Conservation (phyloP, 2,888 invertebrate species). For the Chrysomela aeneicollis region DNA sequence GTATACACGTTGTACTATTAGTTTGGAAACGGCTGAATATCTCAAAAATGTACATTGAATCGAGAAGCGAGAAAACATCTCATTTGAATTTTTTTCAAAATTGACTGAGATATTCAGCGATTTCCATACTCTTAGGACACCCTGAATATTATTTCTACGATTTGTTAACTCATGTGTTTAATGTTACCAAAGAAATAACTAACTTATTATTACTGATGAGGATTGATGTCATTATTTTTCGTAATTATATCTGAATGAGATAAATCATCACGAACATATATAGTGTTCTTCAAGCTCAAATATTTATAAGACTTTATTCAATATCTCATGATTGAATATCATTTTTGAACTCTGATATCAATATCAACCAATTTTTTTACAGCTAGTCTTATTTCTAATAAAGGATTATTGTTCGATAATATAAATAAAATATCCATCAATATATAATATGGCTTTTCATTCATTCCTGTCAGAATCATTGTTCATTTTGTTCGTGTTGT, state of each 20-base stretch:
- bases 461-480: no score
- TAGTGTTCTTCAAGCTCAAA: conserved; percentile 10
- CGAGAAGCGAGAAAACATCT: no score
- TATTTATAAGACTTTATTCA: neutral
- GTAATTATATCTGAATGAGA: no score
- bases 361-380: neutral
- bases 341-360: neutral
- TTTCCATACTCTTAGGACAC: no score
- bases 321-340: neutral
- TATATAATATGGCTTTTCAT: neutral
- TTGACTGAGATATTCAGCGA: no score
- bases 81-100: no score
- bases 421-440: neutral
- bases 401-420: neutral
- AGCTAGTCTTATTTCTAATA: neutral
- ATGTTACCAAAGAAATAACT: conserved; percentile 38
- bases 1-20: conserved; percentile 5
- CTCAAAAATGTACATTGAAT: no score
- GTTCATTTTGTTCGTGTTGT: no score
- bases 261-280: no score
- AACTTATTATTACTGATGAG: conserved; percentile 9
- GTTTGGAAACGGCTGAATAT: no score
- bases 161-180: conserved; percentile 32
- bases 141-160: conserved; percentile 23
- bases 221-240: neutral